Percentiles rank a stretch among this genome's conserved stretches.
Evolutionary conservation across 1,140 invertebrate species (phyloP).

Genomic region (Antheraea mylitta): DNA sequence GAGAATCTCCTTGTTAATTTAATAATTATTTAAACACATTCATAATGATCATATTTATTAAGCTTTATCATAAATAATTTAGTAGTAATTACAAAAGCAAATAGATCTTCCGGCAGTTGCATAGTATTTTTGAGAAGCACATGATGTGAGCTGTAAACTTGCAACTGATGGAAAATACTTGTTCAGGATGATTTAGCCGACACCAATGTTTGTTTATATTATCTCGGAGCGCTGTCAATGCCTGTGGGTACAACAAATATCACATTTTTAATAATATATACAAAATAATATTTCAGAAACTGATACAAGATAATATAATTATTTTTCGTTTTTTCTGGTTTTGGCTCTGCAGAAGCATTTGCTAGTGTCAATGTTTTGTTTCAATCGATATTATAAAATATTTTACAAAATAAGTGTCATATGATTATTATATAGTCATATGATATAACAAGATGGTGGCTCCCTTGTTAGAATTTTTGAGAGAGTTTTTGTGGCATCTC

Average conservation of each 20-base stretch:
- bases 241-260: constrained; percentile 49
- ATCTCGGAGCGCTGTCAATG: constrained; percentile 41
- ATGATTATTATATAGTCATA: too few relatives aligned
- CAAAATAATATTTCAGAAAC: not conserved
- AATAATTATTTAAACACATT: too few relatives aligned
- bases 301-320: too few relatives aligned
- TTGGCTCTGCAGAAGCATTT: too few relatives aligned
- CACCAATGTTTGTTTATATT: constrained; percentile 58
- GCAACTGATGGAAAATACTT: constrained; percentile 73
- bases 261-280: not conserved
- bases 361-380: too few relatives aligned
- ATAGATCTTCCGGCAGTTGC: constrained; percentile 72
- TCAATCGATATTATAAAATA: too few relatives aligned
- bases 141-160: constrained; percentile 40
- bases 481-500: too few relatives aligned
- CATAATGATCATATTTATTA: constrained; percentile 56
- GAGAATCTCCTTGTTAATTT: too few relatives aligned
- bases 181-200: constrained; percentile 58
- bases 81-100: constrained; percentile 57
- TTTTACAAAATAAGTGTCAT: too few relatives aligned
- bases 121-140: constrained; percentile 37
- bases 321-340: too few relatives aligned
- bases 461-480: too few relatives aligned
- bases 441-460: too few relatives aligned
- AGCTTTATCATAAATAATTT: constrained; percentile 25